A percentile compares a stretch with the other conserved stretches of the same genome.
Conservation (phyloP, 2,113 vertebrate species). For the Mola mola region DNA sequence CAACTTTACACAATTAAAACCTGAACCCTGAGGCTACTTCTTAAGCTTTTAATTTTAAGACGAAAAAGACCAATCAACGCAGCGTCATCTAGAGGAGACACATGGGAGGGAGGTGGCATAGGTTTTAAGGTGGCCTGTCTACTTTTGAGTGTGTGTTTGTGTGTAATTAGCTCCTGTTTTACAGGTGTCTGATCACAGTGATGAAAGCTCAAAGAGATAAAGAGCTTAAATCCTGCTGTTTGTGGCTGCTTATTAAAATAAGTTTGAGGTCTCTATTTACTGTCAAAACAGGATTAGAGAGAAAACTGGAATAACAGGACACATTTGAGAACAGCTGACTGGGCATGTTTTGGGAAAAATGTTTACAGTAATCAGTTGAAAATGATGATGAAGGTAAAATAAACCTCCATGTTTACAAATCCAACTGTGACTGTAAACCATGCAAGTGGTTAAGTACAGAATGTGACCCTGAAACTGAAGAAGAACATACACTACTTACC, state of each 20-base stretch:
- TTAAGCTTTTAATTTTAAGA: slow-evolving; percentile 19
- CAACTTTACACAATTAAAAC: not conserved
- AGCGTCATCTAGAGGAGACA: slow-evolving; percentile 27
- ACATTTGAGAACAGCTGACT: not conserved
- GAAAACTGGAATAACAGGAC: slow-evolving; percentile 32
- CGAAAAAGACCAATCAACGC: slow-evolving; percentile 29
- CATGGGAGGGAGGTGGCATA: not conserved
- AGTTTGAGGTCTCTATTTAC: slow-evolving; percentile 25
- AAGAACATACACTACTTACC: slow-evolving; percentile 53
- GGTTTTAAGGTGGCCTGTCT: slow-evolving; percentile 39
- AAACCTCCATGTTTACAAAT: not conserved
- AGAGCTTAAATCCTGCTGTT: slow-evolving; percentile 3
- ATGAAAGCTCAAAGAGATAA: slow-evolving; percentile 21
- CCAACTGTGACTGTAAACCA: too few species aligned
- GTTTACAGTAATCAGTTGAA: too few species aligned
- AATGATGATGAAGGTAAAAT: not conserved
- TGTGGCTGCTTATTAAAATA: slow-evolving; percentile 47
- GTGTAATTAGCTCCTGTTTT: slow-evolving; percentile 43
- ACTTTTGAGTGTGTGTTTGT: slow-evolving; percentile 20
- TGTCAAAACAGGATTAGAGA: slow-evolving; percentile 42
- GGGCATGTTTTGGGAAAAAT: slow-evolving; percentile 1
- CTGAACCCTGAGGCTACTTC: slow-evolving; percentile 24
- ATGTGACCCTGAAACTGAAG: not conserved
- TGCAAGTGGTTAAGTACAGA: not conserved
- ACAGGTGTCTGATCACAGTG: slow-evolving; percentile 51